Base-by-base conservation (phyloP, 2,888 invertebrate genomes). In the Bellardia pandia region DNA sequence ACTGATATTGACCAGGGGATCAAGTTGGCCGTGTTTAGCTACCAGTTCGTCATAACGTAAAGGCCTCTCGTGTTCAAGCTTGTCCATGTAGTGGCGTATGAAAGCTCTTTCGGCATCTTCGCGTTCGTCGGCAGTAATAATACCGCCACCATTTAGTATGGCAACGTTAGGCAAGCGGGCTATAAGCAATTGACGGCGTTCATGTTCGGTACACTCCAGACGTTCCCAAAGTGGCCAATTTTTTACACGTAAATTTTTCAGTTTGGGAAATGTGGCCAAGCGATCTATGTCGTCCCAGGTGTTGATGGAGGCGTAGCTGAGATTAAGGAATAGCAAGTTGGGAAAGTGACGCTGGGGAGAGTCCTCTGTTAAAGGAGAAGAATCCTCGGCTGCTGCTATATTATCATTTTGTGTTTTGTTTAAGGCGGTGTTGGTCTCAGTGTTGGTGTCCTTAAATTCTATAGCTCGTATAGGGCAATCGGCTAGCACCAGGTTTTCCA, bases 91-190 rank as follows among this genome's bases (percentile, higher is more conserved):
- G 92, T 97, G 96, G 85, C 99, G 95, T 90, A 99, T 97, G 93
- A 98, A 99, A 88, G 98, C 97, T 86, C 98, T 95, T 93, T 99
- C 99, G 14, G 98, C 97, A 91, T 98, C 97, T 93, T 98, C 98
- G 83, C 98, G 95, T 93, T 99, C 99, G 90, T 97, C 97, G 0
- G 95, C 95, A 51, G 96, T 96, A 89, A 99, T 97, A 14, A 95
- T 95, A 23, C 97, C 97, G 81, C 98, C 98, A 0, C 98, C 98
- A 94, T 99, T 99, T 60, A 99, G 94, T 76, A 97, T 97, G 89
- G 96, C 95, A 66, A 98, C 96, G 92, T 96, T 97, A 56, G 98
- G 98, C 86, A 99, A 94, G 88, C 98, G 95, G 13, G 98, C 98
- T 71, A 99, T 97, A 76, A 98, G 94, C 83, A 98, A 95, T 93